These are phyloP conservation scores for Dione juno DNA, from an alignment of 2,888 invertebrate genomes.

Conservation along the genomic window DNA sequence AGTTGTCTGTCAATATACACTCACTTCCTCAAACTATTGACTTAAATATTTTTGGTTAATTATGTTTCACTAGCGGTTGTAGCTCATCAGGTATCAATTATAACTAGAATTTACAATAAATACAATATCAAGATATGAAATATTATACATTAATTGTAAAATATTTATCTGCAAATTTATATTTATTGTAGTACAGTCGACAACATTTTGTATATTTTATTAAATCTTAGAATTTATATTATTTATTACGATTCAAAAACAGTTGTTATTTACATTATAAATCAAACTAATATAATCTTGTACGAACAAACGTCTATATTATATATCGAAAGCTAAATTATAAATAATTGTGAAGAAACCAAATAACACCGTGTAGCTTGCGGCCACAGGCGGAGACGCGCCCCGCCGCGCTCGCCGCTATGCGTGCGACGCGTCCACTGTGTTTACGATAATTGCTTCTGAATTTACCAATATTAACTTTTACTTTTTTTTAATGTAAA, in stretches of 20 bases:
- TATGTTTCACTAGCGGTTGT: too few species aligned
- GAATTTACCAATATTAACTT: background rate
- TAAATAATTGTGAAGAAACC: slow-evolving; percentile 23
- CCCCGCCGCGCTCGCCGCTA: slow-evolving; percentile 14
- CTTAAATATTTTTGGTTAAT: too few species aligned
- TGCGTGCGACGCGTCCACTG: background rate
- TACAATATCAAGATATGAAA: too few species aligned
- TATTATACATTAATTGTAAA: too few species aligned
- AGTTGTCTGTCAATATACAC: too few species aligned
- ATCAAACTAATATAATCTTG: slow-evolving; percentile 14
- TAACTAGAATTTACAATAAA: too few species aligned
- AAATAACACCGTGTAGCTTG: slow-evolving; percentile 1
- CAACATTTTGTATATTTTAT: background rate
- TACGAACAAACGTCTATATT: slow-evolving; percentile 19
- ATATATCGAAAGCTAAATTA: slow-evolving; percentile 30
- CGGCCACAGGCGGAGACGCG: background rate
- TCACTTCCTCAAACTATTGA: too few species aligned
- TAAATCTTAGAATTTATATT: background rate
- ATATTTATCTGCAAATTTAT: too few species aligned
- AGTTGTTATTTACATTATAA: slow-evolving; percentile 2
- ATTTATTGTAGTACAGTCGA: background rate
- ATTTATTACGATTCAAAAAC: background rate
- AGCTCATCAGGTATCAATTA: too few species aligned
- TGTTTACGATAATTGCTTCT: slow-evolving; percentile 28
- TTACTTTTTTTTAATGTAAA: too few species aligned